Conservation (phyloP, 2,888 invertebrate species). For the Molanna angustata region DNA sequence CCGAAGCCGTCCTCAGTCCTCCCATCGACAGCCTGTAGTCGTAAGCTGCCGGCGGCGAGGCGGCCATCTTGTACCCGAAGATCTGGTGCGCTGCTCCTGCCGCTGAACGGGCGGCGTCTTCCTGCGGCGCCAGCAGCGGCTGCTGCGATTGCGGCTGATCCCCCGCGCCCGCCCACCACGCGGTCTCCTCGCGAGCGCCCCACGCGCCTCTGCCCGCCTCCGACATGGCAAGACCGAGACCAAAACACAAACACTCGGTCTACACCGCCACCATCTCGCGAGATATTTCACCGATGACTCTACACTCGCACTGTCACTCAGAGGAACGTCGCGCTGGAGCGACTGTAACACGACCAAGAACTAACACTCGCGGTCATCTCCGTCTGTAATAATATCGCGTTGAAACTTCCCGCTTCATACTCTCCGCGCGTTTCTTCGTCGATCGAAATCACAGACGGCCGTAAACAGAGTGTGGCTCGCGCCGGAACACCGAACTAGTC, state of each 20-base stretch:
- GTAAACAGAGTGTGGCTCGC: conserved; percentile 20
- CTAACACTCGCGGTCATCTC: conserved; percentile 30
- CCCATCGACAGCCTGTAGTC: conserved; percentile 71
- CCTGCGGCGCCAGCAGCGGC: conserved; percentile 39
- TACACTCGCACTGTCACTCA: conserved; percentile 13
- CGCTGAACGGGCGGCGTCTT: conserved; percentile 42
- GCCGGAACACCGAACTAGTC: conserved; percentile 15
- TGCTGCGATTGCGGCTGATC: conserved; percentile 49
- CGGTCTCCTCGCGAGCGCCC: conserved; percentile 54
- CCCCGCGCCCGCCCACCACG: conserved; percentile 55
- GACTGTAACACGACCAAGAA: too few species aligned
- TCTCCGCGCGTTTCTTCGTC: conserved; percentile 6
- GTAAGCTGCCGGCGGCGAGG: conserved; percentile 64
- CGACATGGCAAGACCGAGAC: conserved; percentile 15
- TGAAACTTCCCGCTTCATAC: conserved; percentile 14
- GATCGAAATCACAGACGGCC: conserved; percentile 15
- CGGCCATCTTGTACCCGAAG: conserved; percentile 81
- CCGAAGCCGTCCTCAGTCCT: conserved; percentile 49
- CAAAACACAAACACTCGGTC: conserved; percentile 5
- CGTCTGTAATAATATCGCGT: conserved; percentile 16
- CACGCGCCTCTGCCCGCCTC: conserved; percentile 37
- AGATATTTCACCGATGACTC: too few species aligned
- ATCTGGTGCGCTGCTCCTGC: conserved; percentile 63
- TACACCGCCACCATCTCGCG: conserved; percentile 6
- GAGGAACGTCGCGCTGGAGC: conserved; percentile 10